Evolutionary conservation across 1,140 invertebrate species (phyloP), one percentile per base, ranked within the genome.

Genomic region (Chironomus striatipennis): DNA sequence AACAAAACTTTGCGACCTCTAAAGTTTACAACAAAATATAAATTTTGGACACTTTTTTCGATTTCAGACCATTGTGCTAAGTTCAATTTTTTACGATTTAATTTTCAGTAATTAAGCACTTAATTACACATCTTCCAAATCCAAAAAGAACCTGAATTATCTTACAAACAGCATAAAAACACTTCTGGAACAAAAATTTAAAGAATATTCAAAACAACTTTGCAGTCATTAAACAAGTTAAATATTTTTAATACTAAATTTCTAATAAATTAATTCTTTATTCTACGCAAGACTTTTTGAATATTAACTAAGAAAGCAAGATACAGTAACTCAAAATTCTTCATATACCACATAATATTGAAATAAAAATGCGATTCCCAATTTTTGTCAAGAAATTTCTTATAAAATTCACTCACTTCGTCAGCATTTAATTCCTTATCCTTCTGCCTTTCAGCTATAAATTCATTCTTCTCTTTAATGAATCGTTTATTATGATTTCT

Each of bases 331-430:
- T 83, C 82, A 74, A 90, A 81, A 83, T 92, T 91, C 77, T 86
- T 89, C 76, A 87, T 88, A 79, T 93, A 93, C 91, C 91, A 93
- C 65, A 87, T 85, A 42, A 88, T 83, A 78, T 93, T 93, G 79
- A 93, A 93, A 77, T 84, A 82, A 0, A 90, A 78, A 80, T 93
- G 91, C 2, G 81, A 83, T 77, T 86, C 86, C 89, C 90, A 90
- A 79, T 93, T 90, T 79, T 90, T 88, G 78, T 93, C 90, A 57
- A 93, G 82, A 80, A 94, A 94, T 67, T 86, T 78, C 84, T 92
- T 93, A 79, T 94, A 95, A 83, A 94, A 95, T 20, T 90, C 86
- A 77, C 92, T 93, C 90, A 95, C 91, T 83, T 94, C 89, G 82
- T 94, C 92, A 0, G 92, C 87, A 18, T 88, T 87, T 6, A 91